Conservation (phyloP, 2,113 vertebrate species). For the Corynorhinus townsendii region DNA sequence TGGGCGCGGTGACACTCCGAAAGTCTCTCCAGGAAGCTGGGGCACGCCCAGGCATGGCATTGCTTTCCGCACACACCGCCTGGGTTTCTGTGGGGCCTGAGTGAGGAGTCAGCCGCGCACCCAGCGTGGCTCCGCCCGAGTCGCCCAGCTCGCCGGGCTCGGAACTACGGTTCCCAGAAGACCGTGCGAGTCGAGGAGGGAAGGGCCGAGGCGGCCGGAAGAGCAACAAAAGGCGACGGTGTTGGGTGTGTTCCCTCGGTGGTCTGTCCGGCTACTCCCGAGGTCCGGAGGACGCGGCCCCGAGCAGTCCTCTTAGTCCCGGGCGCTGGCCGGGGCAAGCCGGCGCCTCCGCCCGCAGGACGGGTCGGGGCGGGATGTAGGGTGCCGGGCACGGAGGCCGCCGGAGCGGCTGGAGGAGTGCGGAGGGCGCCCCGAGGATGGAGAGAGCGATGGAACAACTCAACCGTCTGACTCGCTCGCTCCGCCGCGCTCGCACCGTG, state of each 20-base stretch:
- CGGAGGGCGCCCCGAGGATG: conserved; percentile 85
- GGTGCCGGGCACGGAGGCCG: not conserved
- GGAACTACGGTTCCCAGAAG: conserved; percentile 81
- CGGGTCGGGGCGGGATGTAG: conserved; percentile 60
- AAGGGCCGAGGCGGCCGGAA: conserved; percentile 12
- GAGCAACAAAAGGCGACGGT: not conserved
- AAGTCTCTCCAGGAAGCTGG: not conserved
- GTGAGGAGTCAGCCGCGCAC: not conserved
- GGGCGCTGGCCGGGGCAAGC: not conserved
- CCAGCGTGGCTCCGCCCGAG: not conserved
- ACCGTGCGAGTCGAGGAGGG: conserved; percentile 40
- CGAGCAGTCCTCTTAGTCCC: rapidly evolving
- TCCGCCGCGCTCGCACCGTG: conserved; percentile 95
- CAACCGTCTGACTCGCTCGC: conserved; percentile 92
- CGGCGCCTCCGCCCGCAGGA: not conserved
- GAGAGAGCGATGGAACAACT: conserved; percentile 99
- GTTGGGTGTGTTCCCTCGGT: not conserved
- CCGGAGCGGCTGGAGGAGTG: not conserved
- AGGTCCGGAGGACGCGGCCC: rapidly evolving
- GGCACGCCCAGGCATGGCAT: rapidly evolving
- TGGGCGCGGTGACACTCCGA: rapidly evolving
- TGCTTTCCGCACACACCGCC: not conserved
- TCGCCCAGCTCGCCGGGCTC: not conserved
- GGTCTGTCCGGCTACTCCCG: rapidly evolving
- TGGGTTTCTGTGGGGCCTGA: rapidly evolving